Evolutionary conservation across 2,797 vertebrate species (phyloP), one percentile per base, ranked within the genome.

Genomic region (Odontamblyopus lacepedii): DNA sequence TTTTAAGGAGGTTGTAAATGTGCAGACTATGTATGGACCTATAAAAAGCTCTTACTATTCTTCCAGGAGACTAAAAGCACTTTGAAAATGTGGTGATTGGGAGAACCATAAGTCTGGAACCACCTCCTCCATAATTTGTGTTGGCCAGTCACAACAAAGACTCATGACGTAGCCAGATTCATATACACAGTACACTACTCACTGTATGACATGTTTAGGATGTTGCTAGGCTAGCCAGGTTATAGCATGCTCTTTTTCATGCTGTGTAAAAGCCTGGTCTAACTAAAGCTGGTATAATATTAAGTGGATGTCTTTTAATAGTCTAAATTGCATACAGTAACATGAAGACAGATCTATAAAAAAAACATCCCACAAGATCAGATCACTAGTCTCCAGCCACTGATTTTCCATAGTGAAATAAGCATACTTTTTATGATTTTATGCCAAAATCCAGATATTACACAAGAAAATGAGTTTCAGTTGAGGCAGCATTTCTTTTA

Each of bases 331-430:
- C 7, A 3, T 2, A 7, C 53, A 55, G 19, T 55, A 8, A 55
- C n/a, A 48, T 15, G 13, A 15, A 16, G 13, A 48, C 12, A 48
- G 50, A 51, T 51, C 50, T 51, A 51, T 19, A 18, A 18, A 15
- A 15, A 44, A 12, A 16, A 50, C 3, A 50, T 50, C 8, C 35
- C 35, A 38, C 35, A 38, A 38, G 35, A 38, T 38, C 8, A 38
- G 7, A 1, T 38, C 0, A 73, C 77, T 83, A 81, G 79, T 79
- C 57, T 38, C 15, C 13, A 57, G 75, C 83, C 69, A 75, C 75
- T 85, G 84, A 84, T 72, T 18, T 48, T 56, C 0, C 29, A 63
- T 85, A 73, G 68, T 78, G 74, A 81, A 77, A 83, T 38, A 11
- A 53, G 11, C 23, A n/a, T 38, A 11, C 6, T 65, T 26, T 61